Conservation (phyloP, 2,888 invertebrate species). For the Epinotia nisella region DNA sequence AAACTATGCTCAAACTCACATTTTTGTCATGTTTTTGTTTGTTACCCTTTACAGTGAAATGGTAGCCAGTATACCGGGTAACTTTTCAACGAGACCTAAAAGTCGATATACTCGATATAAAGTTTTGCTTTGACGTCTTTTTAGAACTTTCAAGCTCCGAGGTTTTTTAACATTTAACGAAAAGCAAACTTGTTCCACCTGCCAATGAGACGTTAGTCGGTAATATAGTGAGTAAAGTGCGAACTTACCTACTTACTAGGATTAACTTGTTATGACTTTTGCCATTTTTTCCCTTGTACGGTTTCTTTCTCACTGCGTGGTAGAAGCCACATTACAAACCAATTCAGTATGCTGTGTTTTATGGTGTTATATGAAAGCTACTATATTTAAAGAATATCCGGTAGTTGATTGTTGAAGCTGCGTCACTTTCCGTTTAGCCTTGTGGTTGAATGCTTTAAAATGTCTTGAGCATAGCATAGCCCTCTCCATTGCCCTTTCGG, state of each 20-base stretch:
- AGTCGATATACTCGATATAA: constrained; percentile 34
- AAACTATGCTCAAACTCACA: constrained; percentile 20
- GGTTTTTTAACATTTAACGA: constrained; percentile 23
- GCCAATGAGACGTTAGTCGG: not conserved
- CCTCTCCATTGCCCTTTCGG: too few relatives aligned
- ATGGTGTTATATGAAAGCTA: not conserved
- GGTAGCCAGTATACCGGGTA: constrained; percentile 28
- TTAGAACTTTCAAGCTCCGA: constrained; percentile 4
- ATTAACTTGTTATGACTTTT: constrained; percentile 68
- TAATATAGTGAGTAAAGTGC: not conserved
- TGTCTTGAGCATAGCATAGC: too few relatives aligned
- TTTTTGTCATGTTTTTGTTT: constrained; percentile 24
- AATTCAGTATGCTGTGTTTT: not conserved
- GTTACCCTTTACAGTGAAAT: constrained; percentile 24
- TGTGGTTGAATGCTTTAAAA: too few relatives aligned
- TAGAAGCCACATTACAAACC: constrained; percentile 26
- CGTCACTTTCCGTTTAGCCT: too few relatives aligned
- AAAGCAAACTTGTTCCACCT: constrained; percentile 8
- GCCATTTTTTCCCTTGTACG: constrained; percentile 66
- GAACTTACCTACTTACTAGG: constrained; percentile 42
- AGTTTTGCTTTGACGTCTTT: constrained; percentile 28
- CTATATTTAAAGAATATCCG: not conserved
- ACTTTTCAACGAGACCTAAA: constrained; percentile 26
- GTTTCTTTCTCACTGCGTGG: constrained; percentile 49
- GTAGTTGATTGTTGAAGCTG: too few relatives aligned